Evolutionary conservation across 2,888 invertebrate genomes (phyloP), one percentile per base, ranked within the genome.

Genomic region (Pherbina coryleti): DNA sequence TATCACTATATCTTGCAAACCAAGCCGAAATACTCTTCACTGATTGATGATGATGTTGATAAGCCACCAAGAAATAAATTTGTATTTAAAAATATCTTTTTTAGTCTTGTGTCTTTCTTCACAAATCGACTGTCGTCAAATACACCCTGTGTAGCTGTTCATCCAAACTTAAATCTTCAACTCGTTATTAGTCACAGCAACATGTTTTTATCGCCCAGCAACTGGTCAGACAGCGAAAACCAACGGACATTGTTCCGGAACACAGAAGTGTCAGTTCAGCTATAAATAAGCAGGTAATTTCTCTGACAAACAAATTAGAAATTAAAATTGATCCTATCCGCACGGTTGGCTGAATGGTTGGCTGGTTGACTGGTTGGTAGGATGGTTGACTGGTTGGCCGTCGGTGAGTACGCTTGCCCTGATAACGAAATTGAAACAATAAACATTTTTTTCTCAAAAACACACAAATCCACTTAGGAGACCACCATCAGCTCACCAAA

Each of bases 361-460:
- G 67, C 70, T 19, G 71, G 66, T 31, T 28, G 62, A 34, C 73
- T 2, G 62, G 75, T 53, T 31, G n/a, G 51, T 14, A 57, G 66
- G 69, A 19, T 31, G 73, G 25, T 60, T 67, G 66, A 51, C 37
- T 49, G 64, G 49, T 53, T 55, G 37, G 62, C 64, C 31, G 31
- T 51, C 28, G 51, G 62, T 73, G 44, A 75, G 60, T 66, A 34
- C 66, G 75, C 67, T 55, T 53, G 75, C 66, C 67, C 84, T 87
- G 87, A 87, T 87, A 87, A 87, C 87, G 88, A 88, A 86, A 87
- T 87, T 88, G 88, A 88, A 88, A 87, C 88, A 87, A 87, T 87
- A 87, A 87, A 87, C 87, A 88, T 87, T 87, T 87, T 86, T 86
- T 85, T 76, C 75, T 37, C 11, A 82, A 88, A 84, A 87, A 87